phyloP scores from a whole-genome alignment of 2,888 invertebrate genomes.

The Caenorhabditis sp. region DNA sequence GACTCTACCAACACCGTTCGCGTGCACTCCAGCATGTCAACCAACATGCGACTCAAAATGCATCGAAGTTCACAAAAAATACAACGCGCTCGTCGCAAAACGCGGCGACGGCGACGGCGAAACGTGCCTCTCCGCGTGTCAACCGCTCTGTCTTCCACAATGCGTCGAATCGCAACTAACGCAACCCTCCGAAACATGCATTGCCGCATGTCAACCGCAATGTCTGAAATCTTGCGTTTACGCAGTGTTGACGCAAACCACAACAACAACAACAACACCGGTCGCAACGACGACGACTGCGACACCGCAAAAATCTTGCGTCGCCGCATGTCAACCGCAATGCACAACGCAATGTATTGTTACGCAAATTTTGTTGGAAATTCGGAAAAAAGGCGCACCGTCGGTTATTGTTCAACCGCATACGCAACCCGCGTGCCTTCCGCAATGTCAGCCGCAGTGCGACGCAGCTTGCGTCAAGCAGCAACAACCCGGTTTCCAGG shows the following conservation, averaged over 20 bases:
- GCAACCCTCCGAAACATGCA: too few relatives aligned
- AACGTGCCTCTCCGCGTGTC: slow-evolving; percentile 30
- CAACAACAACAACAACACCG: too few relatives aligned
- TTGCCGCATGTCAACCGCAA: slow-evolving; percentile 37
- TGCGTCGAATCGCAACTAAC: slow-evolving; percentile 14
- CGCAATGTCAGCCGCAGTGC: slow-evolving; percentile 42
- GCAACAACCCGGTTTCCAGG: slow-evolving; percentile 28
- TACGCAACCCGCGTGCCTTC: slow-evolving; percentile 17
- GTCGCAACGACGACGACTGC: too few relatives aligned
- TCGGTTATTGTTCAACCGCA: slow-evolving; percentile 11
- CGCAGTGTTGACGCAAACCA: too few relatives aligned
- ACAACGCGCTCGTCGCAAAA: slow-evolving; percentile 20
- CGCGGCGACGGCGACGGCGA: too few relatives aligned
- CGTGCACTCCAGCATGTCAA: slow-evolving; percentile 48
- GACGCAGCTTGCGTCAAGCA: slow-evolving; percentile 27
- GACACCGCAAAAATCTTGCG: too few relatives aligned
- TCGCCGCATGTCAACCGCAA: slow-evolving; percentile 36
- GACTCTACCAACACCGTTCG: background rate
- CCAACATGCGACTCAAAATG: slow-evolving; percentile 42
- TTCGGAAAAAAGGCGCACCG: slow-evolving; percentile 13
- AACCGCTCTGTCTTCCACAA: slow-evolving; percentile 40
- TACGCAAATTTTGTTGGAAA: slow-evolving; percentile 32
- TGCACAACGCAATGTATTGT: slow-evolving; percentile 33
- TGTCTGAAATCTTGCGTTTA: too few relatives aligned
- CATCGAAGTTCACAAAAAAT: slow-evolving; percentile 30